Evolutionary conservation across 2,113 vertebrate species (phyloP).

Genomic region (Micronisus gabar): DNA sequence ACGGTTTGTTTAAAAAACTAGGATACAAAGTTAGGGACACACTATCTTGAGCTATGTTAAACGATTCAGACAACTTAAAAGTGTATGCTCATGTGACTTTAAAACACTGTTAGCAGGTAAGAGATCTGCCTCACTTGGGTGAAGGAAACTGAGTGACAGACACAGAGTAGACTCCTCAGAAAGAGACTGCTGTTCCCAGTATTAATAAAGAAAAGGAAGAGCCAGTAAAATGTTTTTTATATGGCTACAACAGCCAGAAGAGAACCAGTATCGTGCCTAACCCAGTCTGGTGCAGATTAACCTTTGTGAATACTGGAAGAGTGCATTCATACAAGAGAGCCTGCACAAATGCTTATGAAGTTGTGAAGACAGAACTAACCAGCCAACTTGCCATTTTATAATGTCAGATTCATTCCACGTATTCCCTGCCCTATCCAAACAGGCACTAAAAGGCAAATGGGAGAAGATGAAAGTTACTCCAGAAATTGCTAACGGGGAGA

Average conservation of each 20-base stretch:
- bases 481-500: rapidly evolving
- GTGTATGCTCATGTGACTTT: not conserved
- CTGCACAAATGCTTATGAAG: not conserved
- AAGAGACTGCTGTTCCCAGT: not conserved
- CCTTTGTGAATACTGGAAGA: not conserved
- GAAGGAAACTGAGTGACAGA: not conserved
- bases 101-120: not conserved
- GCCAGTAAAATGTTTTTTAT: not conserved
- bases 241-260: not conserved
- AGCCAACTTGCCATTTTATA: not conserved
- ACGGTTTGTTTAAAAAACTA: not conserved
- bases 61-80: not conserved
- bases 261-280: not conserved
- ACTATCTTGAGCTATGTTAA: not conserved
- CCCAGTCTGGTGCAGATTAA: not conserved
- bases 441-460: not conserved
- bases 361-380: not conserved
- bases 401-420: not conserved
- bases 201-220: not conserved
- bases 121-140: not conserved
- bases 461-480: not conserved
- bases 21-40: not conserved
- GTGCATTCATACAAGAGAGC: not conserved
- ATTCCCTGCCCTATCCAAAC: not conserved
- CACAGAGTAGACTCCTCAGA: not conserved